These are phyloP conservation scores for Tachystola acroxantha DNA, from an alignment of 2,888 invertebrate genomes.

Conservation along the genomic window DNA sequence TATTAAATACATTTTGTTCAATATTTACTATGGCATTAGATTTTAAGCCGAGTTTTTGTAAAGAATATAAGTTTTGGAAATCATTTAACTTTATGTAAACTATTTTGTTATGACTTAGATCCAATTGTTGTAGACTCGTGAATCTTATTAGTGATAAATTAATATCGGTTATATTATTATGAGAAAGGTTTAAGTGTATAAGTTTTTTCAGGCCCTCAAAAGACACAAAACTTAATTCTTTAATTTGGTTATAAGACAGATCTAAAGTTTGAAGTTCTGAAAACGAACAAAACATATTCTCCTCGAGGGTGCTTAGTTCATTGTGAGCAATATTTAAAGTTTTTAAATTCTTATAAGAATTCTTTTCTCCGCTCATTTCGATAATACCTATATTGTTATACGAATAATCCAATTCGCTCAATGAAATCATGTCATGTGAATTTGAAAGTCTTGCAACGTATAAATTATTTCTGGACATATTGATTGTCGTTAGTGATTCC, in stretches of 20 bases:
- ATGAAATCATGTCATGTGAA: slow-evolving; percentile 15
- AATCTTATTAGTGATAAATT: slow-evolving; percentile 45
- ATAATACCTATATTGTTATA: slow-evolving; percentile 39
- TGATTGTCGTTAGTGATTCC: slow-evolving; percentile 29
- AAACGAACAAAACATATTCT: slow-evolving; percentile 35
- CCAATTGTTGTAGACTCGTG: slow-evolving; percentile 31
- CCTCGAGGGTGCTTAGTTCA: slow-evolving; percentile 31
- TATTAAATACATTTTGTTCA: slow-evolving; percentile 28
- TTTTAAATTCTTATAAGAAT: slow-evolving; percentile 24
- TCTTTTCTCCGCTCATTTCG: slow-evolving; percentile 11
- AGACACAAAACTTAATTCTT: slow-evolving; percentile 27
- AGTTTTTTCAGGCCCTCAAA: slow-evolving; percentile 47
- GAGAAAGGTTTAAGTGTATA: slow-evolving; percentile 34
- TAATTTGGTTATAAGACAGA: slow-evolving; percentile 44
- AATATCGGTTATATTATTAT: slow-evolving; percentile 39
- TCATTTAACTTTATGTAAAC: slow-evolving; percentile 27
- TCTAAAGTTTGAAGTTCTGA: slow-evolving; percentile 36
- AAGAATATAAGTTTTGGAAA: slow-evolving; percentile 31
- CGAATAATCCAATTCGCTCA: slow-evolving; percentile 42
- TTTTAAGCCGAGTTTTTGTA: slow-evolving; percentile 35
- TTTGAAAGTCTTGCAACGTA: slow-evolving; percentile 34
- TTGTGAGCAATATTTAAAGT: slow-evolving; percentile 45
- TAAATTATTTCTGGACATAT: slow-evolving; percentile 36
- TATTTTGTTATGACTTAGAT: slow-evolving; percentile 40
- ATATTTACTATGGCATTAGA: slow-evolving; percentile 34